Evolutionary conservation across 2,797 vertebrate species (phyloP).

Genomic region (Pagetopsis macropterus): DNA sequence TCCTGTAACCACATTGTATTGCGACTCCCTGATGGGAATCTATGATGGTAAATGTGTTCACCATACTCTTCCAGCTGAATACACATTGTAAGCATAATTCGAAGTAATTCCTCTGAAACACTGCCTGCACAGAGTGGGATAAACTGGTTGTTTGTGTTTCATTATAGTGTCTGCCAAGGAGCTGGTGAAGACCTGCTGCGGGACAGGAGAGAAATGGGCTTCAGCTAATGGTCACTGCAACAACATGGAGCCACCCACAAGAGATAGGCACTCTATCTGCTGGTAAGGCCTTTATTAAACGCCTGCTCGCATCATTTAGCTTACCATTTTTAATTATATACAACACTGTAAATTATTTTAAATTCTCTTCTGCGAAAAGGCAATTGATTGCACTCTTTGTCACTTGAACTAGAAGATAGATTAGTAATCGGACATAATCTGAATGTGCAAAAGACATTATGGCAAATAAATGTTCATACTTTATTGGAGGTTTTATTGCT

Average conservation of each 20-base stretch:
- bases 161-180: slow-evolving; percentile 86
- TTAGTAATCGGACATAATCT: not conserved
- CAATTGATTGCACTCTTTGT: not conserved
- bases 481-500: not conserved
- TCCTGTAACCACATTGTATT: slow-evolving; percentile 32
- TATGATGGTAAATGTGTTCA: slow-evolving; percentile 25
- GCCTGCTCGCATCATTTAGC: slow-evolving; percentile 1
- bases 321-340: slow-evolving; percentile 36
- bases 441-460: not conserved
- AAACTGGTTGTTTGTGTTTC: slow-evolving; percentile 60
- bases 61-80: slow-evolving; percentile 23
- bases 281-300: slow-evolving; percentile 82
- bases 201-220: slow-evolving; percentile 92
- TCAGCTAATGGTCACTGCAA: slow-evolving; percentile 88
- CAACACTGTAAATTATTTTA: slow-evolving; percentile 21
- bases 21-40: slow-evolving; percentile 13
- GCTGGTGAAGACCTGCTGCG: slow-evolving; percentile 90
- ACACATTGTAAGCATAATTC: slow-evolving; percentile 24
- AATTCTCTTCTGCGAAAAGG: slow-evolving; percentile 1
- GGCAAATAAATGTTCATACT: not conserved
- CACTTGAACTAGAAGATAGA: not conserved
- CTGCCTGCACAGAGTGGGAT: slow-evolving; percentile 38
- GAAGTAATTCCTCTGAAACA: slow-evolving; percentile 31
- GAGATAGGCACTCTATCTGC: slow-evolving; percentile 85
- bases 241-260: slow-evolving; percentile 81